Evolutionary conservation across 2,888 invertebrate species (phyloP), one percentile per base, ranked within the genome.

Genomic region (Apoderus coryli): DNA sequence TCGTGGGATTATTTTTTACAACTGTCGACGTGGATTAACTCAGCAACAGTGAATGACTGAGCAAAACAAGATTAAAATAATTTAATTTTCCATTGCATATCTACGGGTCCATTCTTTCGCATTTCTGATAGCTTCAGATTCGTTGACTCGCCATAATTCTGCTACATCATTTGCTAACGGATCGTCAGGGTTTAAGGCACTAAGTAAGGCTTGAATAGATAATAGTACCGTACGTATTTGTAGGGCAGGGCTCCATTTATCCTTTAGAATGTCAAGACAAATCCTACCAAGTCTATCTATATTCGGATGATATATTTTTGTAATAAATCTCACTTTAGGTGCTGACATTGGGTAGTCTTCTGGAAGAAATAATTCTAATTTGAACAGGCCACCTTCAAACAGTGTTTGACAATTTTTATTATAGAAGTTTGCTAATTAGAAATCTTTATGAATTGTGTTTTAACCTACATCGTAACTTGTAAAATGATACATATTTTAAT

Each of bases 341-440:
- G 98, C 96, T 44, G 95, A 93, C 98, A 99, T 99, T 39, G 98
- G 98, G 65, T 99, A 99, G 63, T 98, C 96, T 66, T 98, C 98
- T 40, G 98, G 98, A 56, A 98, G 71, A 68, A 98, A 99, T 50
- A 99, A 70, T 66, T 99, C 98, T 63, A 99, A 69, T 71, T 95
- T 95, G 64, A 95, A 95, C 41, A 92, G 70, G 46, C 98, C 98
- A 51, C 93, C 95, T 67, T 98, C 96, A 59, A 98, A 98, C 15
- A 98, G 98, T 33, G 95, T n/a, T n/a, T n/a, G n/a, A n/a, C n/a
- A n/a, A n/a, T n/a, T n/a, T n/a, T n/a, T n/a, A n/a, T n/a, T n/a
- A n/a, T n/a, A n/a, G n/a, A n/a, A n/a, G n/a, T n/a, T n/a, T n/a
- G n/a, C n/a, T n/a, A n/a, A n/a, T n/a, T n/a, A n/a, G n/a, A n/a